A percentile compares a stretch with the other conserved stretches of the same genome.
Conservation (phyloP, 2,888 invertebrate genomes). For the Plagodis pulveraria region DNA sequence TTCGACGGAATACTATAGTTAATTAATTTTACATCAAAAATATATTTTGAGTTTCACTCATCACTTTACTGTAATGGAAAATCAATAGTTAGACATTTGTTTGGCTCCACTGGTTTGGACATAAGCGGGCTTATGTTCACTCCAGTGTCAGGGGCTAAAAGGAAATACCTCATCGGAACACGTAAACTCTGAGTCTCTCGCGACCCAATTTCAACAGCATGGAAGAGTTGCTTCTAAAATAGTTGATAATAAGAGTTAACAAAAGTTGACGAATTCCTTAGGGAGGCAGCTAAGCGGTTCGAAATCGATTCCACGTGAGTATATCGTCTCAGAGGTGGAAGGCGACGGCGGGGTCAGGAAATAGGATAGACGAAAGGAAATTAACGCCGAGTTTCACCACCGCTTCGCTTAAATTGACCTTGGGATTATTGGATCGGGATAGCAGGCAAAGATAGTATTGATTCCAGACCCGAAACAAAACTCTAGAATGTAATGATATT, state of each 20-base stretch:
- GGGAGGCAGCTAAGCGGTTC: constrained; percentile 83
- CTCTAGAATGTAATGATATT: constrained; percentile 34
- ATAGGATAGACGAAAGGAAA: constrained; percentile 62
- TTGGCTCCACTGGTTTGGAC: constrained; percentile 64
- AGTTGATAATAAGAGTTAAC: constrained; percentile 29
- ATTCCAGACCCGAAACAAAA: constrained; percentile 47
- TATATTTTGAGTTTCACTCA: constrained; percentile 69
- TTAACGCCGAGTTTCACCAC: constrained; percentile 68
- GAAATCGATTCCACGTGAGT: constrained; percentile 76
- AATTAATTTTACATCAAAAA: constrained; percentile 71
- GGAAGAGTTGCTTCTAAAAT: constrained; percentile 28
- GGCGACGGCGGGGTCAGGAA: constrained; percentile 79
- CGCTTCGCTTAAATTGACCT: constrained; percentile 72
- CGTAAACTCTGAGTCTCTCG: constrained; percentile 48
- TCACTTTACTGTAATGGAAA: constrained; percentile 69
- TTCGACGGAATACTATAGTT: constrained; percentile 74
- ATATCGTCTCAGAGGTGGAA: constrained; percentile 79
- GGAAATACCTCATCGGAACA: constrained; percentile 67
- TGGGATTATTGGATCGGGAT: constrained; percentile 43
- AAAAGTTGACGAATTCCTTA: constrained; percentile 59
- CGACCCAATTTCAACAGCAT: constrained; percentile 32
- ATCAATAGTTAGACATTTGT: constrained; percentile 38
- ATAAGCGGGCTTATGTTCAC: constrained; percentile 73
- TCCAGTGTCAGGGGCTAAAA: constrained; percentile 58
- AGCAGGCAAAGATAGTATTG: constrained; percentile 33